Percentiles rank a stretch among this genome's conserved stretches.
Conservation (phyloP, 2,888 invertebrate species). For the Caenorhabditis parvicauda region DNA sequence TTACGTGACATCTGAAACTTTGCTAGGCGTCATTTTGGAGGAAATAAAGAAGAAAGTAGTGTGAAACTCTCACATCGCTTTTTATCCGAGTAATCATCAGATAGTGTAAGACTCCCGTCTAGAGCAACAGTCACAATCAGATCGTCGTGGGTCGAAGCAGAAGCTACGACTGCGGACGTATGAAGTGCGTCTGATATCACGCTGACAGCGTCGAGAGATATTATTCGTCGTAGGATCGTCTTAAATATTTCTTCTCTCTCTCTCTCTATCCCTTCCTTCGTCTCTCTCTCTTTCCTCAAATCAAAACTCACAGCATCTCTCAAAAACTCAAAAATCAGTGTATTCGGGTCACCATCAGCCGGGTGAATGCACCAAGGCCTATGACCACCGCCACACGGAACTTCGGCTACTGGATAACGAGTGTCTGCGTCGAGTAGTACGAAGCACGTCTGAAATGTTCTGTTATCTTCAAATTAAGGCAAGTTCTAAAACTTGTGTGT, state of each 20-base stretch:
- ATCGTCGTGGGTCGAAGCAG: slow-evolving; percentile 6
- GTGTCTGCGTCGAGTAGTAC: slow-evolving; percentile 12
- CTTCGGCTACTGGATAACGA: slow-evolving; percentile 4
- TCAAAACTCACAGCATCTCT: too few species aligned
- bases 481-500: too few species aligned
- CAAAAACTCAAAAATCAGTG: slow-evolving; percentile 13
- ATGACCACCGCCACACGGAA: slow-evolving; percentile 21
- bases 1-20: too few species aligned
- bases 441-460: slow-evolving; percentile 12
- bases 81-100: too few species aligned
- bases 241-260: too few species aligned
- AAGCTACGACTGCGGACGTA: slow-evolving; percentile 9
- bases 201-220: neutral
- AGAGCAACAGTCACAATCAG: slow-evolving; percentile 13
- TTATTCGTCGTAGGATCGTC: slow-evolving; percentile 3
- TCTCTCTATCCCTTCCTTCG: too few species aligned
- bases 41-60: too few species aligned
- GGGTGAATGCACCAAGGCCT: slow-evolving; percentile 10
- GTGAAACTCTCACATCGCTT: too few species aligned
- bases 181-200: slow-evolving; percentile 4
- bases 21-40: too few species aligned
- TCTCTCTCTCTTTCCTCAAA: too few species aligned
- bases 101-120: too few species aligned
- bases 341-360: neutral
- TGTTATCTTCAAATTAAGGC: too few species aligned